These are phyloP conservation scores for Branchellion lobata DNA, from an alignment of 2,888 invertebrate genomes.

Conservation along the genomic window DNA sequence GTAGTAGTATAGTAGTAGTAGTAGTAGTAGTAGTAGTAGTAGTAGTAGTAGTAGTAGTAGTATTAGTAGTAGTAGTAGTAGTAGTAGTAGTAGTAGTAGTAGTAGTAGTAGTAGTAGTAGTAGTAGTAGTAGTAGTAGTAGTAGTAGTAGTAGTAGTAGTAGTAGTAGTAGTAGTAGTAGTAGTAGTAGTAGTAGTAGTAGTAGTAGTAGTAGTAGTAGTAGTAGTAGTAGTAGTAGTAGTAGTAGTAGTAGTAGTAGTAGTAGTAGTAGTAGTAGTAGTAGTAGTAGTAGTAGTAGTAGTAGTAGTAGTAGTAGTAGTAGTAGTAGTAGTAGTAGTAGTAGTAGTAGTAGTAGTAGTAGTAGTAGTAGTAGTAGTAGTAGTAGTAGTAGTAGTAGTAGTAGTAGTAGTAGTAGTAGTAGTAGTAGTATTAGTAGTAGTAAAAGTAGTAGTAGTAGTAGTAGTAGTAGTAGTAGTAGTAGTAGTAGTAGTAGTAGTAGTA, in stretches of 20 bases:
- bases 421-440: conserved; percentile 17
- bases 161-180: conserved; percentile 29
- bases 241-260: conserved; percentile 27
- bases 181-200: conserved; percentile 29
- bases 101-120: conserved; percentile 29
- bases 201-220: conserved; percentile 27
- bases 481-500: conserved; percentile 29
- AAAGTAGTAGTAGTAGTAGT: conserved; percentile 23
- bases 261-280: conserved; percentile 29
- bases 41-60: conserved; percentile 14
- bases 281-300: conserved; percentile 29
- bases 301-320: conserved; percentile 25
- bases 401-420: conserved; percentile 19
- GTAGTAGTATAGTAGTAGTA: conserved; percentile 26
- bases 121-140: conserved; percentile 29
- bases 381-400: conserved; percentile 15
- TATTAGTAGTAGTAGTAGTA: conserved; percentile 22
- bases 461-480: conserved; percentile 29
- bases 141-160: conserved; percentile 26
- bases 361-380: conserved; percentile 12
- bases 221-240: conserved; percentile 27
- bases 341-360: conserved; percentile 10
- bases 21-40: conserved; percentile 29
- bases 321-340: conserved; percentile 12
- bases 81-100: conserved; percentile 29